These are phyloP conservation scores for Rhipidura dahli DNA, from an alignment of 2,113 vertebrate species.

Conservation along the genomic window DNA sequence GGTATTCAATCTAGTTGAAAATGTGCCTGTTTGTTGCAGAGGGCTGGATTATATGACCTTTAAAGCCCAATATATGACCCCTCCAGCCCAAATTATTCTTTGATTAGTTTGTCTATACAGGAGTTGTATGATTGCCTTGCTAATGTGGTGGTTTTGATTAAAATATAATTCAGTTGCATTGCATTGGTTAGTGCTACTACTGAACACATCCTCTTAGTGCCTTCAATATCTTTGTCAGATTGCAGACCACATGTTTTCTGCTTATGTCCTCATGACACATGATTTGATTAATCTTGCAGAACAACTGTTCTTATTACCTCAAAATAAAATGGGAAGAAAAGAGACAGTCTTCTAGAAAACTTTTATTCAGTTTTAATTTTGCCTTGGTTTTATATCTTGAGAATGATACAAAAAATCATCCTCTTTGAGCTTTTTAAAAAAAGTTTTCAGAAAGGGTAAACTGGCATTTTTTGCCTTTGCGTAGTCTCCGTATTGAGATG, in stretches of 20 bases:
- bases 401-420: not conserved
- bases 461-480: not conserved
- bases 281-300: not conserved
- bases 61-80: not conserved
- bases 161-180: not conserved
- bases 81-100: not conserved
- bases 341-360: not conserved
- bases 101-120: not conserved
- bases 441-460: not conserved
- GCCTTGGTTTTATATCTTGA: not conserved
- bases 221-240: not conserved
- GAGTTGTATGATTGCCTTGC: not conserved
- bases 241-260: not conserved
- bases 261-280: not conserved
- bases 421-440: not conserved
- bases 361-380: not conserved
- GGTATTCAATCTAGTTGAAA: not conserved
- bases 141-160: not conserved
- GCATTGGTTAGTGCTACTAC: fast-evolving
- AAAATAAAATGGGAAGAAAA: not conserved
- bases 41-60: not conserved
- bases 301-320: not conserved
- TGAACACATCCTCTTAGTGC: not conserved
- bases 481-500: not conserved
- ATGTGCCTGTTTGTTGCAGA: not conserved